Evolutionary conservation across 2,888 invertebrate species (phyloP).

Genomic region (Orthosia cruda): DNA sequence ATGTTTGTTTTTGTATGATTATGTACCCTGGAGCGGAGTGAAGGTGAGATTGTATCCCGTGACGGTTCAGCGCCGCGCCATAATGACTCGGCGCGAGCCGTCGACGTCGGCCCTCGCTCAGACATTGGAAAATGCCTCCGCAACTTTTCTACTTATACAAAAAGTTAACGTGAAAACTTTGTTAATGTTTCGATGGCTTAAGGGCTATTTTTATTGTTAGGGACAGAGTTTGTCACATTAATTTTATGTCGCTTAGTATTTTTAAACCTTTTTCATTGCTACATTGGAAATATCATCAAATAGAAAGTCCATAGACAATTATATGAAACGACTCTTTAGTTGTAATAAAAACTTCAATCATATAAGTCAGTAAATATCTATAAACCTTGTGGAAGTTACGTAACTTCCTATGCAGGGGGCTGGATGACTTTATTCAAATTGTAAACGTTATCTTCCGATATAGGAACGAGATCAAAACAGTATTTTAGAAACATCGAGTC

Average conservation of each 20-base stretch:
- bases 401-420: constrained; percentile 1
- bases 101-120: constrained; percentile 74
- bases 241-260: constrained; percentile 63
- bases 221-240: constrained; percentile 67
- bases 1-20: constrained; percentile 58
- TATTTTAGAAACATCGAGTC: constrained; percentile 64
- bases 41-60: constrained; percentile 78
- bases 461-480: constrained; percentile 61
- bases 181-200: constrained; percentile 81
- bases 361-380: neutral
- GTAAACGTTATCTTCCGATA: constrained; percentile 53
- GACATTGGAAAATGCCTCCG: constrained; percentile 87
- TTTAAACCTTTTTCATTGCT: constrained; percentile 60
- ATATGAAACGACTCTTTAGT: constrained; percentile 13
- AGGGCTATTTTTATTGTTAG: constrained; percentile 82
- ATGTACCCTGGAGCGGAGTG: constrained; percentile 53
- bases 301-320: constrained; percentile 26
- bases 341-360: constrained; percentile 8
- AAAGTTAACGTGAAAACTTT: constrained; percentile 87
- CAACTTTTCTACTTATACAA: constrained; percentile 88
- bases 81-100: constrained; percentile 81
- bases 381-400: neutral
- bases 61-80: constrained; percentile 77
- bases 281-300: constrained; percentile 20
- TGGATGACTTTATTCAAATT: constrained; percentile 32